These are phyloP conservation scores for Calidris pugnax DNA, from an alignment of 2,113 vertebrate species.

Conservation along the genomic window DNA sequence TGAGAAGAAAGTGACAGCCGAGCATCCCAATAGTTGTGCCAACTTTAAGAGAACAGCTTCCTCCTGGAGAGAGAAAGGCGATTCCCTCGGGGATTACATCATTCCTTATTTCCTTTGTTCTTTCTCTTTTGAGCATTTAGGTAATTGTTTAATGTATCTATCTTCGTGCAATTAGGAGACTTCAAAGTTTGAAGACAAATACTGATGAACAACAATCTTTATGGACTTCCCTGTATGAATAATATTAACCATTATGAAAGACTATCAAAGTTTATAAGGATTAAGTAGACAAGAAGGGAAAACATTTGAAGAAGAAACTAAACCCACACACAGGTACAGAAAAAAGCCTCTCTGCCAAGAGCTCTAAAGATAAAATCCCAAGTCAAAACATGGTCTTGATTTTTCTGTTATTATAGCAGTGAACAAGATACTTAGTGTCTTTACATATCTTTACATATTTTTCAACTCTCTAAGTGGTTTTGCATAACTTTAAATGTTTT, in stretches of 20 bases:
- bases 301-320: constrained; percentile 20
- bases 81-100: constrained; percentile 57
- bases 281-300: background rate
- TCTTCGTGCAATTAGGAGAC: constrained; percentile 49
- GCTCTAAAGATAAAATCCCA: constrained; percentile 52
- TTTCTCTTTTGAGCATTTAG: constrained; percentile 34
- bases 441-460: constrained; percentile 66
- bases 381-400: constrained; percentile 40
- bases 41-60: constrained; percentile 70
- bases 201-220: constrained; percentile 37
- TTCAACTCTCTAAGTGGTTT: constrained; percentile 56
- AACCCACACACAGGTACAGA: background rate
- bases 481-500: constrained; percentile 63
- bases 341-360: constrained; percentile 11
- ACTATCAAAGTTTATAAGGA: constrained; percentile 44
- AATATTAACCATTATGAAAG: constrained; percentile 16
- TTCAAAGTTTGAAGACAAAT: constrained; percentile 37
- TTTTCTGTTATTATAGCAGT: constrained; percentile 31
- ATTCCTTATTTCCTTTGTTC: constrained; percentile 50
- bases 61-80: background rate
- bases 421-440: constrained; percentile 64
- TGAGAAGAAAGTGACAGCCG: constrained; percentile 86
- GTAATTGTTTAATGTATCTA: constrained; percentile 54
- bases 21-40: constrained; percentile 69
- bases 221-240: constrained; percentile 11